Evolutionary conservation across 2,888 invertebrate species (phyloP).

Genomic region (Platynereis dumerilii): DNA sequence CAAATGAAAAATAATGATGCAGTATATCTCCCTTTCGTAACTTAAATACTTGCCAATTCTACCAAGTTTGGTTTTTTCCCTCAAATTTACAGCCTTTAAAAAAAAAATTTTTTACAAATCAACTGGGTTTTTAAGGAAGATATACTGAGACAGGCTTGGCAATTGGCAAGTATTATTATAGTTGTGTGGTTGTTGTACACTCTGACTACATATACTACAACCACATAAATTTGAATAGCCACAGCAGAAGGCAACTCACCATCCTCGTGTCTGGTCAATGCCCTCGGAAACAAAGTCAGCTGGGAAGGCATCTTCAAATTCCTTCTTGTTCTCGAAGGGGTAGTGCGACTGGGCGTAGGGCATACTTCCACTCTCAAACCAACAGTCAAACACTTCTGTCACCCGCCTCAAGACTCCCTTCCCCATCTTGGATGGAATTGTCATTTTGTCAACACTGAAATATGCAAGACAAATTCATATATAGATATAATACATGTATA

Average conservation of each 20-base stretch:
- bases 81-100: neutral
- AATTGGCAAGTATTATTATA: no score
- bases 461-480: neutral
- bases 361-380: slow-evolving; percentile 99
- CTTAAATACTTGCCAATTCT: no score
- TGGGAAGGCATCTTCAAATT: slow-evolving; percentile 75
- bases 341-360: slow-evolving; percentile 82
- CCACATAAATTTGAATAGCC: no score
- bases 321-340: slow-evolving; percentile 88
- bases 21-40: no score
- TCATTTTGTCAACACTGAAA: slow-evolving; percentile 81
- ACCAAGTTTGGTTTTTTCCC: no score
- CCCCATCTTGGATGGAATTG: slow-evolving; percentile 88
- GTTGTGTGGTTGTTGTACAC: no score
- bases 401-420: slow-evolving; percentile 85
- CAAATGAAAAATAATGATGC: no score
- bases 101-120: neutral
- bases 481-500: no score
- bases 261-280: slow-evolving; percentile 96
- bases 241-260: slow-evolving; percentile 66
- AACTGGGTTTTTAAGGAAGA: no score
- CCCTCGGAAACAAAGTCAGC: slow-evolving; percentile 99
- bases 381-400: slow-evolving; percentile 97
- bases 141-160: no score
- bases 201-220: no score